Evolutionary conservation across 2,888 invertebrate species (phyloP).

Genomic region (Bimastos eiseni): DNA sequence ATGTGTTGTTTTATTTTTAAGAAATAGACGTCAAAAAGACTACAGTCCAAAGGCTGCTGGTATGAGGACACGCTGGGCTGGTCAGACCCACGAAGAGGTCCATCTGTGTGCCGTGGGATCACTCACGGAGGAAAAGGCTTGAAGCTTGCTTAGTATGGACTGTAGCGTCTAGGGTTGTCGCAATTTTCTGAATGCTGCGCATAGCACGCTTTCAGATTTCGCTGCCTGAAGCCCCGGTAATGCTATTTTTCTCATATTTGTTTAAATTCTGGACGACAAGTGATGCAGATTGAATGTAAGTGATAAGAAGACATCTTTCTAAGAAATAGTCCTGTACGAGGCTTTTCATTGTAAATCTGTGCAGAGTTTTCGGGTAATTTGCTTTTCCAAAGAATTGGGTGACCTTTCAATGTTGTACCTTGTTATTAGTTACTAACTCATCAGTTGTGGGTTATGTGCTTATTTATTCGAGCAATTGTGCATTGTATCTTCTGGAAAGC

Average conservation of each 20-base stretch:
- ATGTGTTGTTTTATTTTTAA: not conserved
- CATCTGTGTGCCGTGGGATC: not conserved
- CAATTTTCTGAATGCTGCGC: constrained; percentile 4
- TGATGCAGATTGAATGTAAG: not conserved
- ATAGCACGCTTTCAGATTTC: not conserved
- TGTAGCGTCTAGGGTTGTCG: constrained; percentile 13
- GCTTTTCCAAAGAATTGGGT: not conserved
- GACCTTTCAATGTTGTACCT: not conserved
- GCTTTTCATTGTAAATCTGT: not conserved
- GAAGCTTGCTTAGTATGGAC: not conserved
- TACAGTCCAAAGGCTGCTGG: not conserved
- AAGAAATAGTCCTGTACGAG: not conserved
- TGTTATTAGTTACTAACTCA: not conserved
- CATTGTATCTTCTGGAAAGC: not conserved
- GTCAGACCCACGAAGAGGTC: constrained; percentile 8
- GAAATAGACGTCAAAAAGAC: not conserved
- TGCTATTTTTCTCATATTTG: constrained; percentile 7
- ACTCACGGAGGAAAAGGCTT: constrained; percentile 16
- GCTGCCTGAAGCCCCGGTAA: not conserved
- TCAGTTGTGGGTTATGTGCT: not conserved
- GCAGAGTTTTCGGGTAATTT: not conserved
- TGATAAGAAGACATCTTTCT: not conserved
- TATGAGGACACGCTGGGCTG: not conserved
- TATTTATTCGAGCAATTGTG: not conserved
- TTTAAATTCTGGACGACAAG: not conserved